A percentile compares a stretch with the other conserved stretches of the same genome.
Evolutionary conservation across 2,888 invertebrate species (phyloP).

Genomic region (Hydroisotoma schaefferi): DNA sequence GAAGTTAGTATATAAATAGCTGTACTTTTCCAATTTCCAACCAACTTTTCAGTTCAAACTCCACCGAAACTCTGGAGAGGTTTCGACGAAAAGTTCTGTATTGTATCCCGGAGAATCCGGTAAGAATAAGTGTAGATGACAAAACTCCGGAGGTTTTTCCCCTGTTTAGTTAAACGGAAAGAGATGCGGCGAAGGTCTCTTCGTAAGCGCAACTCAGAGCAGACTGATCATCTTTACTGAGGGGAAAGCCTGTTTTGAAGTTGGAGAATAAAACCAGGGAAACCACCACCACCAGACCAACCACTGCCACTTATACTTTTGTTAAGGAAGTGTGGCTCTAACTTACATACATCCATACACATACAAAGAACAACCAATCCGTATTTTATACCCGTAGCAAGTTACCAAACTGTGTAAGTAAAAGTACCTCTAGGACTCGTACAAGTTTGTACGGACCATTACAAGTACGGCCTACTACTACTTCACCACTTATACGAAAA

Average conservation of each 20-base stretch:
- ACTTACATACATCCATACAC: too few species aligned
- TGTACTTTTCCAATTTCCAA: too few species aligned
- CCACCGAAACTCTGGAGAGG: too few species aligned
- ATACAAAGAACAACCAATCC: too few species aligned
- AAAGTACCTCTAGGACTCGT: too few species aligned
- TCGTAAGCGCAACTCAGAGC: constrained; percentile 36
- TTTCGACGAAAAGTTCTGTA: not conserved
- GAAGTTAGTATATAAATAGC: too few species aligned
- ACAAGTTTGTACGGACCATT: too few species aligned
- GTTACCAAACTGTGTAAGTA: too few species aligned
- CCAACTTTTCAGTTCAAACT: too few species aligned
- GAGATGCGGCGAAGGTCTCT: constrained; percentile 11
- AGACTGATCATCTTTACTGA: constrained; percentile 21
- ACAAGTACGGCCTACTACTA: too few species aligned
- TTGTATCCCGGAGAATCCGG: not conserved
- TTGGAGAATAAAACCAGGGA: not conserved
- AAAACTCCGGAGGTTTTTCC: not conserved
- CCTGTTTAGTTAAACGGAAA: not conserved
- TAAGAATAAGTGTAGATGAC: not conserved
- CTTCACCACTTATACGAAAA: constrained; percentile 3
- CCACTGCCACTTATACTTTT: not conserved
- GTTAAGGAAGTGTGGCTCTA: too few species aligned
- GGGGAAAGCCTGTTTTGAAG: constrained; percentile 12
- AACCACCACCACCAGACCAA: not conserved
- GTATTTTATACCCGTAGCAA: too few species aligned